A percentile compares a stretch with the other conserved stretches of the same genome.
These are phyloP conservation scores for Unio delphinus DNA, from an alignment of 2,888 invertebrate species.

Conservation along the genomic window DNA sequence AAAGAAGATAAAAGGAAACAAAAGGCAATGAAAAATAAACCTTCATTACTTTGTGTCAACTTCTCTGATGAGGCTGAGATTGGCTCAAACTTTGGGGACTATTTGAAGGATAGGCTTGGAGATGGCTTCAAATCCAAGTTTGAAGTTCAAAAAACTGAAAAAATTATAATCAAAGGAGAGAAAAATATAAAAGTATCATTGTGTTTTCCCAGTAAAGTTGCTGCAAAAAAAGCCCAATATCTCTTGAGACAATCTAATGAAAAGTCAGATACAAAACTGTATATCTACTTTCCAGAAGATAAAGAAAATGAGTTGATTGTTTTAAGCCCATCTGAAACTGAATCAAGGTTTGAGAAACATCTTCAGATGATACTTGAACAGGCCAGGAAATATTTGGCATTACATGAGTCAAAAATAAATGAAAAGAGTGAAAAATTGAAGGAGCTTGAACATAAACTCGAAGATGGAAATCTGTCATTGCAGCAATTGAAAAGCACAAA, in stretches of 20 bases:
- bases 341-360: constrained; percentile 1
- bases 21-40: no score
- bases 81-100: no score
- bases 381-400: constrained; percentile 6
- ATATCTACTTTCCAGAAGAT: constrained; percentile 11
- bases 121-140: no score
- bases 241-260: constrained; percentile 19
- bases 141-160: no score
- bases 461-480: constrained; percentile 16
- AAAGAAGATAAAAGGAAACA: no score
- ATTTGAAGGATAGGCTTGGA: no score
- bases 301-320: constrained; percentile 7
- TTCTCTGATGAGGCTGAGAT: no score
- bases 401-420: constrained; percentile 20
- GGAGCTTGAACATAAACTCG: constrained; percentile 6
- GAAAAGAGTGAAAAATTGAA: background rate
- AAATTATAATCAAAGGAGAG: no score
- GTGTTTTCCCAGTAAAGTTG: constrained; percentile 8
- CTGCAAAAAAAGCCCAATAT: constrained; percentile 8
- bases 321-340: background rate
- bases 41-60: no score
- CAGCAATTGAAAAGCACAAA: constrained; percentile 18
- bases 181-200: background rate
- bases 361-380: constrained; percentile 9
- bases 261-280: constrained; percentile 10